Base-by-base conservation (phyloP, 2,113 vertebrate species). In the Bufo gargarizans region DNA sequence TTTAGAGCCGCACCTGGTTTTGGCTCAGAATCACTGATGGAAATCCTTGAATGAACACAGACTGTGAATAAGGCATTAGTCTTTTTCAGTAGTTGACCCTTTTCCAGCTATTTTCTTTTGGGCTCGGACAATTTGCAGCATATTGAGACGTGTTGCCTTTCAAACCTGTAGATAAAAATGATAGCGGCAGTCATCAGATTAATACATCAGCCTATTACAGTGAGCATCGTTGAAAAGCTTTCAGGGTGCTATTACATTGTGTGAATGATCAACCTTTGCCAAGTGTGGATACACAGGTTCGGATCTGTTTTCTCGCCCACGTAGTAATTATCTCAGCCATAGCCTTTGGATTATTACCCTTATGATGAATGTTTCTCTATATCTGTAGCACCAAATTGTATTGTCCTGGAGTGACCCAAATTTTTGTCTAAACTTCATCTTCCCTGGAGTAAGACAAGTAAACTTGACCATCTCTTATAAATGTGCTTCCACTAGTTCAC, bases 401-500 rank as follows among this genome's bases (percentile, higher is more conserved):
- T 86, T 77, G 53, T 84, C 67, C n/a, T 77, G 22, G 22, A 69
- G 11, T 87, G 86, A 87, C 86, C 86, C 65, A 87, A 81, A 87
- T 87, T 61, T 81, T 69, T 86, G 47, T 86, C 58, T 59, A 53
- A 81, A 22, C 86, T 72, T 72, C 53, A 58, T 81, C 22, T 69
- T 47, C 49, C 77, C 61, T 9, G 47, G 65, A 87, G 65, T 71
- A n/a, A 47, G 67, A 87, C 85, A 77, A 86, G 56, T 49, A 77
- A 20, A 78, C 59, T 77, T 81, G 77, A 81, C 86, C 81, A 50
- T 45, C 50, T 87, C 86, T 79, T 81, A 81, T 79, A 81, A 47
- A 59, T 81, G 65, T 80, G 50, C 86, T 58, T 81, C n/a, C 33
- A 81, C 79, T 72, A 53, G 67, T 87, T 80, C 50, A 43, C 86